Evolutionary conservation across 53 echinoderm and acorn worm genomes (phyloP).

Genomic region (Holothuria scabra): DNA sequence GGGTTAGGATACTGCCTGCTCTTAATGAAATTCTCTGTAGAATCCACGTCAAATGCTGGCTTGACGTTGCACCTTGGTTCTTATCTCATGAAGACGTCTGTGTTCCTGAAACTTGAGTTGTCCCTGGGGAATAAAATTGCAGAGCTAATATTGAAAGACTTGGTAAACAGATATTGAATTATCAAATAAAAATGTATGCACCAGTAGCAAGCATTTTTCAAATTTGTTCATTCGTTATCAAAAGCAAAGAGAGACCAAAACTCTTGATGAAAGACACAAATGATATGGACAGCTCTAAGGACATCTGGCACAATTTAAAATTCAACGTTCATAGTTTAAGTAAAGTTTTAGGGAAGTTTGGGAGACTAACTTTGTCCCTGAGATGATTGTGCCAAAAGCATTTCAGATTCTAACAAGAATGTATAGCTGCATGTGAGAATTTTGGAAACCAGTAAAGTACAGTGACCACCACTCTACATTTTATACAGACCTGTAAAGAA

Average conservation of each 20-base stretch:
- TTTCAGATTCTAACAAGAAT: too few relatives aligned
- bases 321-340: neutral
- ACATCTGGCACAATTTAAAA: slow-evolving; percentile 2
- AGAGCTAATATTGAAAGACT: neutral
- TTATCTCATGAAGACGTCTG: slow-evolving; percentile 93
- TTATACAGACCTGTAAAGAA: too few relatives aligned
- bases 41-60: neutral
- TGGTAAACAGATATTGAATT: slow-evolving; percentile 5
- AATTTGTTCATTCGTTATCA: too few relatives aligned
- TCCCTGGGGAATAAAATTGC: slow-evolving; percentile 70
- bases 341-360: neutral
- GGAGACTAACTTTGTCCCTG: too few relatives aligned
- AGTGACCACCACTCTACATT: too few relatives aligned
- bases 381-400: neutral
- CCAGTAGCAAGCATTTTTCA: too few relatives aligned
- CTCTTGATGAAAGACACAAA: too few relatives aligned
- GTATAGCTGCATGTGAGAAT: too few relatives aligned
- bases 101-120: slow-evolving; percentile 98
- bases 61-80: neutral
- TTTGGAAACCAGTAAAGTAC: too few relatives aligned
- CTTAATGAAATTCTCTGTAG: slow-evolving; percentile 29
- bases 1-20: slow-evolving; percentile 19
- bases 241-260: too few relatives aligned
- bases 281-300: too few relatives aligned
- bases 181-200: slow-evolving; percentile 4